Conservation (phyloP, 2,888 invertebrate species). For the Coleophora flavipennella region DNA sequence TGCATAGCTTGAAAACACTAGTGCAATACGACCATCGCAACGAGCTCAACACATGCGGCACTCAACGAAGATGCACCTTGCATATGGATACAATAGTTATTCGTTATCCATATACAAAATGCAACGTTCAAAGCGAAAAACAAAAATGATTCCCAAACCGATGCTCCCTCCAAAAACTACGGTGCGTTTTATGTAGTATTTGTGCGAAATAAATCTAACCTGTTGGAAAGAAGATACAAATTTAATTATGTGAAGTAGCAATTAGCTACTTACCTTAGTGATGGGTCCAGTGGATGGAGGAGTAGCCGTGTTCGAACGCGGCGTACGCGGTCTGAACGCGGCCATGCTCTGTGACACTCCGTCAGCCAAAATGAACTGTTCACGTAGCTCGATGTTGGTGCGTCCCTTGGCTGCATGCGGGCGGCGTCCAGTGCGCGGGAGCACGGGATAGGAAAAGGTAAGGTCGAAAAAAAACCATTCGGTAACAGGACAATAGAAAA, state of each 20-base stretch:
- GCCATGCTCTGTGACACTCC: slow-evolving; percentile 99
- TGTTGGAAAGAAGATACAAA: slow-evolving; percentile 42
- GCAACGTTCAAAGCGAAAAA: slow-evolving; percentile 52
- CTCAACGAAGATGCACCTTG: slow-evolving; percentile 58
- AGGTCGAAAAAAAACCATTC: slow-evolving; percentile 54
- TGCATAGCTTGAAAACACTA: slow-evolving; percentile 67
- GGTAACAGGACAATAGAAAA: slow-evolving; percentile 51
- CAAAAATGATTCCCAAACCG: slow-evolving; percentile 59
- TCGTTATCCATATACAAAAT: slow-evolving; percentile 59
- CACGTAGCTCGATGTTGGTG: slow-evolving; percentile 99
- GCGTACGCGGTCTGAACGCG: slow-evolving; percentile 96
- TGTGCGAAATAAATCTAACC: slow-evolving; percentile 53
- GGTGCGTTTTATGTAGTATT: slow-evolving; percentile 59
- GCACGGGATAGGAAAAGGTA: slow-evolving; percentile 37
- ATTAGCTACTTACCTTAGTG: slow-evolving; percentile 85
- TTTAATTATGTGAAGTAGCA: slow-evolving; percentile 28
- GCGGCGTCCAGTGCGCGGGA: slow-evolving; percentile 67
- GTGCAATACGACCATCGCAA: slow-evolving; percentile 68
- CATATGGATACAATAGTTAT: slow-evolving; percentile 41
- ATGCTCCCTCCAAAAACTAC: slow-evolving; percentile 68
- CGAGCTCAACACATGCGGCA: slow-evolving; percentile 69
- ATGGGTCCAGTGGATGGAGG: slow-evolving; percentile 89
- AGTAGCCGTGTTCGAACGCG: slow-evolving; percentile 82
- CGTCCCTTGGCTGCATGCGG: slow-evolving; percentile 96
- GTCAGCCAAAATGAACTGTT: slow-evolving; percentile 98